Base-by-base conservation (phyloP, 2,888 invertebrate species). In the Ypsolopha scabrella region DNA sequence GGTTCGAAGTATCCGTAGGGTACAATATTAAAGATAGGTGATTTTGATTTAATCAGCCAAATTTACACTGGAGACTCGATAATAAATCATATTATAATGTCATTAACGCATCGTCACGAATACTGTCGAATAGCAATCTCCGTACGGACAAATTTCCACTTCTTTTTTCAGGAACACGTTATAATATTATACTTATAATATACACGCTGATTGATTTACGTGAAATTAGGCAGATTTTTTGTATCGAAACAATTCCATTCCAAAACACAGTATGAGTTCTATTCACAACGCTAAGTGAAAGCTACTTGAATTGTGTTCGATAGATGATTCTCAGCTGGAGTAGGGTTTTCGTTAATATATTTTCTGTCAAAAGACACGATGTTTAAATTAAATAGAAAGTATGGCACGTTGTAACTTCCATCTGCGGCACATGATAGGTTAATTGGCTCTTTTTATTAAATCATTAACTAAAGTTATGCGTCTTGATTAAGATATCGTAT, bases 381-480 rank as follows among this genome's bases (percentile, higher is more conserved):
- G 48, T 55, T 50, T 38, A 55, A 57, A 58, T 60, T 57, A 53
- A 64, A 60, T 65, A 65, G 61, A 65, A 65, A 65, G 60, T 57
- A 52, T 39, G 48, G 38, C 51, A 41, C 50, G 50, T 50, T 48
- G 34, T 37, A 43, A 46, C 51, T 49, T 45, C 37, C 57, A 58
- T 58, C 57, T 54, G 58, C 57, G 57, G 38, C 53, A 54, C 56
- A 58, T 55, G 58, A 60, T 52, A 51, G 53, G 50, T 55, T 66
- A 63, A 68, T 65, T 63, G 56, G 58, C 55, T 60, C 56, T 61
- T 57, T 62, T 59, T 64, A 63, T 60, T 58, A 61, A 58, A 58
- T 61, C 57, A 61, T 62, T 65, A 60, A 55, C 56, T 49, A 52
- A 52, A 54, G 52, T 48, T 53, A 51, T 24, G 41, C 11, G 57